phyloP scores from a whole-genome alignment of 2,888 invertebrate species.

The Bedellia somnulentella region DNA sequence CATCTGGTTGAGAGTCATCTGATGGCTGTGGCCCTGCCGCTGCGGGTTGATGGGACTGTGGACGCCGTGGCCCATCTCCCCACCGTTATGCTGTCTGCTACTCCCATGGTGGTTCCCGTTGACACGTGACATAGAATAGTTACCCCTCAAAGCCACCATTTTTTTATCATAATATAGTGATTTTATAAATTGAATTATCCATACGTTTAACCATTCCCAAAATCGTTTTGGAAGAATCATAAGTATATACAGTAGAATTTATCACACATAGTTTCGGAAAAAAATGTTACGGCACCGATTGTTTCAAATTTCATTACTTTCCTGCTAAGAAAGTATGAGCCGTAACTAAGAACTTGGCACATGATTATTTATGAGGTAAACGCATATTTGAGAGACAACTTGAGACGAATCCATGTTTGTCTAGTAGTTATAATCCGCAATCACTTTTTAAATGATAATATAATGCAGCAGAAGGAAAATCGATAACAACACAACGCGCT shows the following conservation, averaged over 20 bases:
- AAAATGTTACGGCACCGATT: too few relatives aligned
- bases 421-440: slow-evolving; percentile 40
- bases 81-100: too few relatives aligned
- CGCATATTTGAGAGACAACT: slow-evolving; percentile 27
- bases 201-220: slow-evolving; percentile 55
- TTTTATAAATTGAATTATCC: slow-evolving; percentile 46
- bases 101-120: slow-evolving; percentile 17
- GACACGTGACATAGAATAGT: slow-evolving; percentile 30
- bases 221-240: slow-evolving; percentile 42
- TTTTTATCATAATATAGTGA: slow-evolving; percentile 53
- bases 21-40: slow-evolving; percentile 2
- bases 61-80: slow-evolving; percentile 14
- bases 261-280: too few relatives aligned
- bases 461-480: slow-evolving; percentile 58
- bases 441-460: slow-evolving; percentile 45
- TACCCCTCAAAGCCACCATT: slow-evolving; percentile 46
- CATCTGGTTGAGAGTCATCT: too few relatives aligned
- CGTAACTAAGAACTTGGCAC: too few relatives aligned
- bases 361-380: too few relatives aligned
- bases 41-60: not conserved
- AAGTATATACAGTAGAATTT: too few relatives aligned
- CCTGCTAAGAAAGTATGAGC: too few relatives aligned
- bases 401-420: too few relatives aligned
- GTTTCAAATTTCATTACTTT: too few relatives aligned
- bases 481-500: slow-evolving; percentile 53